Conservation (phyloP, 2,797 vertebrate genomes). For the Gadopsis marmoratus region DNA sequence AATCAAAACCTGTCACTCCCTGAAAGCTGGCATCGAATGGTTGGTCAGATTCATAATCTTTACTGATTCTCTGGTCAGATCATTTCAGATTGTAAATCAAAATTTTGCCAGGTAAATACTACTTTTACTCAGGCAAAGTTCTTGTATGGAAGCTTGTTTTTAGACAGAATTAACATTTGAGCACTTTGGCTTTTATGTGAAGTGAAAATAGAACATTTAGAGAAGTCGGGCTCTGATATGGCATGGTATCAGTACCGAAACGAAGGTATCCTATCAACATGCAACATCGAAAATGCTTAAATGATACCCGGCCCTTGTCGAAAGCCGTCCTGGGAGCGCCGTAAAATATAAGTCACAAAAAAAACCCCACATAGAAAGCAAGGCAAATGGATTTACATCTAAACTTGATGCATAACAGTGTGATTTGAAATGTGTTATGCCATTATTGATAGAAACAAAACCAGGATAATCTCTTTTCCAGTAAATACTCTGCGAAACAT, state of each 20-base stretch:
- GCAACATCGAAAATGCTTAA: background rate
- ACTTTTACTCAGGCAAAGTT: background rate
- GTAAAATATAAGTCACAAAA: background rate
- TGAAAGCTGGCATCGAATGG: background rate
- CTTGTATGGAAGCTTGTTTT: background rate
- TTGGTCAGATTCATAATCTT: background rate
- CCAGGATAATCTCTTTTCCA: background rate
- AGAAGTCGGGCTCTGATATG: background rate
- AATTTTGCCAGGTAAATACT: background rate
- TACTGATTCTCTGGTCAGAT: background rate
- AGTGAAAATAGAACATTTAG: background rate
- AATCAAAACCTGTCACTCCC: background rate
- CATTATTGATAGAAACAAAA: constrained; percentile 12
- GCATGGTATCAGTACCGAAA: background rate
- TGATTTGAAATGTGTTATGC: background rate
- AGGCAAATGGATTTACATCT: background rate
- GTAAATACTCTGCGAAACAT: constrained; percentile 7
- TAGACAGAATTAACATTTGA: background rate
- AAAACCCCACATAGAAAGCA: background rate
- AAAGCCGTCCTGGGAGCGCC: background rate
- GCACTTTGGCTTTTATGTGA: background rate
- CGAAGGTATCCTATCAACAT: background rate
- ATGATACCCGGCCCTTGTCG: background rate
- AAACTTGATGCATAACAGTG: background rate
- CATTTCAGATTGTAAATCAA: background rate